A percentile compares a stretch with the other conserved stretches of the same genome.
Conservation (phyloP, 2,113 vertebrate species). For the Stegostoma tigrinum region DNA sequence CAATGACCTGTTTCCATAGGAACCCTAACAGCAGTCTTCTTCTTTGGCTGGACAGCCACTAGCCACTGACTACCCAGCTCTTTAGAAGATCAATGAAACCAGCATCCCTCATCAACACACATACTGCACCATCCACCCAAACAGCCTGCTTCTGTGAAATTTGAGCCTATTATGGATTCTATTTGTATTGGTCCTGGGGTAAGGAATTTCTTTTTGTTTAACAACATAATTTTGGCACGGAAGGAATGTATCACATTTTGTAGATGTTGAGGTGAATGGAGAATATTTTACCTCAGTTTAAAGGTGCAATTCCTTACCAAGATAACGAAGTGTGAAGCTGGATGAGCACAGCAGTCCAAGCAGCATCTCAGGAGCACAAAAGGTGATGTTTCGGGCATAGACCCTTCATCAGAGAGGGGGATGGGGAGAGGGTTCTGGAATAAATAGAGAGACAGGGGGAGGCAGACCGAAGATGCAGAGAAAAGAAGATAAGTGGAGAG, state of each 20-base stretch:
- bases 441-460: too few relatives aligned
- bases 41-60: background rate
- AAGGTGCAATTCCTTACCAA: background rate
- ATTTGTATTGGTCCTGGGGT: background rate
- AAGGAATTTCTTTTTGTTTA: background rate
- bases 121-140: too few relatives aligned
- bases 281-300: background rate
- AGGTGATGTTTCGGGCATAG: too few relatives aligned
- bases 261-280: background rate
- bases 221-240: background rate
- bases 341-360: too few relatives aligned
- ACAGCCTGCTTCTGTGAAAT: background rate
- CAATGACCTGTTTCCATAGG: background rate
- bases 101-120: background rate
- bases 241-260: background rate
- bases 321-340: too few relatives aligned
- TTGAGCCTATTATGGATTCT: background rate
- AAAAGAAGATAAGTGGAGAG: too few relatives aligned
- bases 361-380: too few relatives aligned
- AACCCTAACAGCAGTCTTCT: background rate
- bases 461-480: too few relatives aligned
- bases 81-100: background rate
- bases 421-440: too few relatives aligned
- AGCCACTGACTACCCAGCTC: background rate
- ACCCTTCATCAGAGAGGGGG: too few relatives aligned